Conservation (phyloP, 2,888 invertebrate genomes). For the Ophraella communa region DNA sequence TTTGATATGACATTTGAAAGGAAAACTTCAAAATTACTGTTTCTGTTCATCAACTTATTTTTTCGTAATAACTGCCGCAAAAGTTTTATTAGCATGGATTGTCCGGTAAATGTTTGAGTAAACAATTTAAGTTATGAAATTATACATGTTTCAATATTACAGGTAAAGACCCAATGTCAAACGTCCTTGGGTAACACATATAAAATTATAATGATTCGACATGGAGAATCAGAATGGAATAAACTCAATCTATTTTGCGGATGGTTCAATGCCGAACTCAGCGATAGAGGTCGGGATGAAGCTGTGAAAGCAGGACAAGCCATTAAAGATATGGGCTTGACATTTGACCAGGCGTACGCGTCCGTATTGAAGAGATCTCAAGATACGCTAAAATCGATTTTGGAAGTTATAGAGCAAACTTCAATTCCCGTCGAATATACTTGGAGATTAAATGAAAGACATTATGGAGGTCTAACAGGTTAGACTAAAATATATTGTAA, state of each 20-base stretch:
- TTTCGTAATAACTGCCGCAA: neutral
- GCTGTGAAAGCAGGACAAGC: conserved; percentile 76
- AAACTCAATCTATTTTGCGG: conserved; percentile 67
- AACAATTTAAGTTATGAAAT: too few species aligned
- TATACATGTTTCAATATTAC: neutral
- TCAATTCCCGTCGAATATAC: conserved; percentile 73
- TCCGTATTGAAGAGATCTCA: conserved; percentile 81
- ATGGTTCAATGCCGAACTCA: conserved; percentile 66
- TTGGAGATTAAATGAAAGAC: conserved; percentile 87
- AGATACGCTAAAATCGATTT: conserved; percentile 72
- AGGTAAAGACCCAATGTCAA: conserved; percentile 17
- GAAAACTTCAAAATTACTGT: neutral
- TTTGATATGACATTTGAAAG: neutral
- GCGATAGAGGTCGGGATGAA: conserved; percentile 71
- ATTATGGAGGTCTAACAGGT: conserved; percentile 87
- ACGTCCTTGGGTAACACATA: conserved; percentile 31
- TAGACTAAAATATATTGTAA: neutral
- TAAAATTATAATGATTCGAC: conserved; percentile 62
- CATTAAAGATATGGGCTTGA: conserved; percentile 70
- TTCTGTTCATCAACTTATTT: neutral
- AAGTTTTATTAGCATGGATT: neutral
- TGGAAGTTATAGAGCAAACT: conserved; percentile 72
- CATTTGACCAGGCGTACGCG: conserved; percentile 82
- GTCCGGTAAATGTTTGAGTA: neutral
- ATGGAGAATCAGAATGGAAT: conserved; percentile 70